Percentiles rank a stretch among this genome's conserved stretches.
Conservation (phyloP, 2,113 vertebrate species). For the Sceloporus tristichus region DNA sequence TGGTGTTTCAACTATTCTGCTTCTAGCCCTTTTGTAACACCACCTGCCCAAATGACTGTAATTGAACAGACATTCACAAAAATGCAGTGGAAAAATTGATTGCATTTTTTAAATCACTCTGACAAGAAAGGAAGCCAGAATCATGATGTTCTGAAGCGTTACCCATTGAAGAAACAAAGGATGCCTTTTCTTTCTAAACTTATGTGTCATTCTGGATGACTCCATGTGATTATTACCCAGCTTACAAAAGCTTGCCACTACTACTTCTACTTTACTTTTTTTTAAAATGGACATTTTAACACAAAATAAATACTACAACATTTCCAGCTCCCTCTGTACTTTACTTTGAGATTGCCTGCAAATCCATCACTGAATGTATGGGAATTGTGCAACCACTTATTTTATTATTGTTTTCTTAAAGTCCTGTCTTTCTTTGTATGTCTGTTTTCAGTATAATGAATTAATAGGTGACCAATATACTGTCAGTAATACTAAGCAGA, state of each 20-base stretch:
- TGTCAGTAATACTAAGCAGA: not conserved
- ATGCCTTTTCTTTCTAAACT: not conserved
- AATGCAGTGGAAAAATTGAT: slow-evolving; percentile 33
- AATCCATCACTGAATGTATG: not conserved
- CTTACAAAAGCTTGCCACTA: no score
- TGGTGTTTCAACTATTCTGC: slow-evolving; percentile 34
- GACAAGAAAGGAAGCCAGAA: not conserved
- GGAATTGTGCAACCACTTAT: not conserved
- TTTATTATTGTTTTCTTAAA: not conserved
- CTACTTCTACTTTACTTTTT: not conserved
- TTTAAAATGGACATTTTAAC: not conserved
- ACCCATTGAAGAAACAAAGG: slow-evolving; percentile 12
- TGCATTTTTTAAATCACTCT: slow-evolving; percentile 5
- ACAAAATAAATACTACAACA: not conserved
- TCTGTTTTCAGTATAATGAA: not conserved
- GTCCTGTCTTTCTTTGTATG: not conserved
- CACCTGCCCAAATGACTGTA: slow-evolving; percentile 10
- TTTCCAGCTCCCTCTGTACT: not conserved
- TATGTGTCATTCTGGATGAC: slow-evolving; percentile 30
- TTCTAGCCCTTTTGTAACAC: slow-evolving; percentile 33
- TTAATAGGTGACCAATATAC: not conserved
- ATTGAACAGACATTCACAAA: slow-evolving; percentile 42
- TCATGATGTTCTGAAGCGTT: slow-evolving; percentile 20
- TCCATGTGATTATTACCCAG: not conserved
- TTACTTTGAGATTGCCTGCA: not conserved